Percentiles rank a stretch among this genome's conserved stretches.
Conservation (phyloP, 2,113 vertebrate species). For the Camelus bactrianus region DNA sequence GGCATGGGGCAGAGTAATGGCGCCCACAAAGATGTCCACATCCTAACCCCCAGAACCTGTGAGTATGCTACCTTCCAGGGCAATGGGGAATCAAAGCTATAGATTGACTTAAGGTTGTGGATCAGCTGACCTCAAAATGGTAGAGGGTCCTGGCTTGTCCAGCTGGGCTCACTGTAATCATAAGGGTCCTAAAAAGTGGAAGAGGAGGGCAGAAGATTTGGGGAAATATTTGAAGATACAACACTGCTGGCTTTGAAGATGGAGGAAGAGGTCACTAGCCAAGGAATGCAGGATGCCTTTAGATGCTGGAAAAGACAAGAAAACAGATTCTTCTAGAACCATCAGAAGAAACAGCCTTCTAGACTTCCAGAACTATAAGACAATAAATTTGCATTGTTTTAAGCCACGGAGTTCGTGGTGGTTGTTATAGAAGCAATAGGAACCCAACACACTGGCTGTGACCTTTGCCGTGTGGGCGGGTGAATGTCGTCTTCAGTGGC, state of each 20-base stretch:
- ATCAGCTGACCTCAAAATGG: background rate
- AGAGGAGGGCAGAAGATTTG: background rate
- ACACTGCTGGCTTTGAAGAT: background rate
- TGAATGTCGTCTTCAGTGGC: accelerated
- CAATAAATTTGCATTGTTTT: accelerated
- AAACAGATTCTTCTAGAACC: accelerated
- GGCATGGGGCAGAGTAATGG: background rate
- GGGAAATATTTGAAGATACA: accelerated
- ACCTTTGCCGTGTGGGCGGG: accelerated
- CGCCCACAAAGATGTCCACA: accelerated
- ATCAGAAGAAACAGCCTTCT: background rate
- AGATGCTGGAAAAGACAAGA: background rate
- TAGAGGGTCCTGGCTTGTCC: background rate
- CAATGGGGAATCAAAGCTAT: too few species aligned
- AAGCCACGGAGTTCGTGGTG: accelerated
- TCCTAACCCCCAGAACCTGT: background rate
- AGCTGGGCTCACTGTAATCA: accelerated
- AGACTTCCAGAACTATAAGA: too few species aligned
- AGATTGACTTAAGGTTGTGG: background rate
- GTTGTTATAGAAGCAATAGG: accelerated
- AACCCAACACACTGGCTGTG: accelerated
- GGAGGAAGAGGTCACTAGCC: background rate
- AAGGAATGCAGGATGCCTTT: background rate
- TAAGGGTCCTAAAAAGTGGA: background rate
- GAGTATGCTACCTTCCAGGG: accelerated